These are phyloP conservation scores for Barnardius zonarius DNA, from an alignment of 2,113 vertebrate species.

Conservation along the genomic window DNA sequence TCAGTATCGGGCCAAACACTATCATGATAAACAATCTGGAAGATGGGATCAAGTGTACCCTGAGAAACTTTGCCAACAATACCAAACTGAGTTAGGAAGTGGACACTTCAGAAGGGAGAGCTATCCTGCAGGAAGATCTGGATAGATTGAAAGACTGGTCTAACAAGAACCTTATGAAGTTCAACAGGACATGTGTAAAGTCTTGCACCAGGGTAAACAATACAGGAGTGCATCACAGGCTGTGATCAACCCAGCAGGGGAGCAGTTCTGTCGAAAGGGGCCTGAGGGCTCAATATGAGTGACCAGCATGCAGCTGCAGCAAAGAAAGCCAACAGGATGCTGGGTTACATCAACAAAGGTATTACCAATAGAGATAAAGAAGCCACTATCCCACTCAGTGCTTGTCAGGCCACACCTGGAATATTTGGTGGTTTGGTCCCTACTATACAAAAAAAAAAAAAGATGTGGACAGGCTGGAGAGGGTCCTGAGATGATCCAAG, in stretches of 20 bases:
- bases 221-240: neutral
- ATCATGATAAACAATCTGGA: neutral
- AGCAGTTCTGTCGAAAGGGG: neutral
- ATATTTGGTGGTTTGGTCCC: neutral
- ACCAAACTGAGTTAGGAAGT: neutral
- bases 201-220: neutral
- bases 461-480: neutral
- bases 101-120: neutral
- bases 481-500: neutral
- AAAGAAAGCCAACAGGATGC: neutral
- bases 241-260: neutral
- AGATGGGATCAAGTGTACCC: neutral
- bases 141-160: neutral
- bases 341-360: neutral
- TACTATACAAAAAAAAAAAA: neutral
- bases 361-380: neutral
- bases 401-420: neutral
- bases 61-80: neutral
- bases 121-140: neutral
- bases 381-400: rapidly evolving
- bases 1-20: neutral
- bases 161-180: neutral
- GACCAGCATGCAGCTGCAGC: neutral
- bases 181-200: neutral
- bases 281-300: neutral